Evolutionary conservation across 2,888 invertebrate species (phyloP), one percentile per base, ranked within the genome.

Genomic region (Lissonota sp.): DNA sequence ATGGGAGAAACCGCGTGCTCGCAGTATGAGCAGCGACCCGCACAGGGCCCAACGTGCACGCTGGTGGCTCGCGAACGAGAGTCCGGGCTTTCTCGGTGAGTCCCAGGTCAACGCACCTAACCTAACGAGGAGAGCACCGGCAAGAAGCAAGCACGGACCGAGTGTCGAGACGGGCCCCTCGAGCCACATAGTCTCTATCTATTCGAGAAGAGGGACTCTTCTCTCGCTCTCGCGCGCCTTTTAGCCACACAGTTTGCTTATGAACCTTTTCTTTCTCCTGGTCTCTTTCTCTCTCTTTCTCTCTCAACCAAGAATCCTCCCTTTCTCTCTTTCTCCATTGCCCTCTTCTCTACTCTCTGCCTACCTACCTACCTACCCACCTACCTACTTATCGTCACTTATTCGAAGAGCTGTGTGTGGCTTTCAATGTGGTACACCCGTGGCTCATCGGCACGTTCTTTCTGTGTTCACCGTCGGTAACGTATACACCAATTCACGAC

Each of bases 341-440:
- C 83, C 77, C 64, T 77, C 77, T 26, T 26, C 26, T 26, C 26
- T 26, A 26, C 26, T 26, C 46, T 86, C 88, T 79, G 80, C 80
- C 82, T 84, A 84, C 86, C 88, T 91, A 90, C 90, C 90, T 90
- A 90, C 90, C 91, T 91, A 91, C 90, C 91, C 89, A 91, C 91
- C 91, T 91, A 91, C 91, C 90, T 91, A 91, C 91, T 90, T 91
- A 91, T 90, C 91, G 88, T 88, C 90, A 87, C 88, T 90, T 90
- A 89, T 91, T 87, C 89, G 87, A 74, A 78, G 78, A 73, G 58
- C 66, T 87, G 67, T 67, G 74, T 70, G 75, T 87, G 83, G 84
- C 84, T 82, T 83, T 86, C 87, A 84, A 85, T 84, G 75, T 86
- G 85, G 86, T 77, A 77, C 67, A n/a, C 64, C 46, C 72, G 58